Evolutionary conservation across 2,888 invertebrate species (phyloP).

Genomic region (Dichetophora obliterata): DNA sequence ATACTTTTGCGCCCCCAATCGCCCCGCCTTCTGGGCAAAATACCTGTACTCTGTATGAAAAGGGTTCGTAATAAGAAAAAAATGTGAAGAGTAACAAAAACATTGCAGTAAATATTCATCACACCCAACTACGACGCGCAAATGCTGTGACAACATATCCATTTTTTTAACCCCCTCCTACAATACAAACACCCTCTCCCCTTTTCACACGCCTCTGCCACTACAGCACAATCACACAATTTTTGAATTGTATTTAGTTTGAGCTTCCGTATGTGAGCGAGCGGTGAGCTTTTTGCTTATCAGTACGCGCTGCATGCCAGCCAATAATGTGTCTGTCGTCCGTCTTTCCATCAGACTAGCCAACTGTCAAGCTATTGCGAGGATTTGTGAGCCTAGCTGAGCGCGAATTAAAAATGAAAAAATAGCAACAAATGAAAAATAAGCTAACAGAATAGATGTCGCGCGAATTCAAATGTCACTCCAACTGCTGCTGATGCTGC

Average conservation of each 20-base stretch:
- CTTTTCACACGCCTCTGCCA: not conserved
- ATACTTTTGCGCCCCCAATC: too few relatives aligned
- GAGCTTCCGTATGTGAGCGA: slow-evolving; percentile 28
- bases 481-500: slow-evolving; percentile 13
- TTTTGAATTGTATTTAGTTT: slow-evolving; percentile 34
- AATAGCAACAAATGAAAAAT: slow-evolving; percentile 49
- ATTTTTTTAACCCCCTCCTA: not conserved
- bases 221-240: slow-evolving; percentile 16
- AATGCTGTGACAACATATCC: slow-evolving; percentile 8
- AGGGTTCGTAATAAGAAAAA: not conserved
- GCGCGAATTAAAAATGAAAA: slow-evolving; percentile 55
- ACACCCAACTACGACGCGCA: slow-evolving; percentile 48
- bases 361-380: slow-evolving; percentile 34
- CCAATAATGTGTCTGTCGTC: not conserved
- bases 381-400: slow-evolving; percentile 3
- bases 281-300: slow-evolving; percentile 22
- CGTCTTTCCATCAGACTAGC: slow-evolving; percentile 4
- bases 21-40: slow-evolving; percentile 39
- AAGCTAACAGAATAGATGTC: slow-evolving; percentile 19
- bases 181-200: not conserved
- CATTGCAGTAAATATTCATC: slow-evolving; percentile 64
- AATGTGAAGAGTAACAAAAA: not conserved
- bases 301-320: not conserved
- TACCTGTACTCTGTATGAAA: slow-evolving; percentile 61
- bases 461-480: slow-evolving; percentile 61